A percentile compares a stretch with the other conserved stretches of the same genome.
Conservation (phyloP, 2,888 invertebrate species). For the Lasioglossum morio region DNA sequence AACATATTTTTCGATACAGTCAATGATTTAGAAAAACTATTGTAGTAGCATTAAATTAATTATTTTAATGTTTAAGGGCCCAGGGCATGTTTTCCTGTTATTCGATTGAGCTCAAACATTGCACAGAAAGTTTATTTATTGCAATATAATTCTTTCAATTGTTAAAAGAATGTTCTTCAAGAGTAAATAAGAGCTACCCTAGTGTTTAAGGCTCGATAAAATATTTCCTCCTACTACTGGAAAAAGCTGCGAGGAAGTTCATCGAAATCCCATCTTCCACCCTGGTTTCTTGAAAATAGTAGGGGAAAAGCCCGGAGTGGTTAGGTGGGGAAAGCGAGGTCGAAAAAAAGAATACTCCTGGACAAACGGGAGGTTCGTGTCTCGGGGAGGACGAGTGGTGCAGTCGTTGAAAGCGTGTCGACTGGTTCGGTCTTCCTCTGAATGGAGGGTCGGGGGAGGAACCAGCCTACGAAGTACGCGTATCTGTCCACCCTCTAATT, state of each 20-base stretch:
- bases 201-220: too few species aligned
- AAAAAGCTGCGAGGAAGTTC: background rate
- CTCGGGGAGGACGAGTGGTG: slow-evolving; percentile 54
- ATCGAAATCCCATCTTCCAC: slow-evolving; percentile 20
- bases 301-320: slow-evolving; percentile 35
- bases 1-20: too few species aligned
- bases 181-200: too few species aligned
- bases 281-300: slow-evolving; percentile 33
- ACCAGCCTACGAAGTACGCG: background rate
- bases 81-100: too few species aligned
- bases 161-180: too few species aligned
- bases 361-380: slow-evolving; percentile 58
- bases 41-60: too few species aligned
- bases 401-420: slow-evolving; percentile 77
- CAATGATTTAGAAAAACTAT: too few species aligned
- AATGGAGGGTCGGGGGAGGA: slow-evolving; percentile 30
- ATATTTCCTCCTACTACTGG: background rate
- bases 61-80: too few species aligned
- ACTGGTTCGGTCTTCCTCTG: slow-evolving; percentile 66
- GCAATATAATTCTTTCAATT: too few species aligned
- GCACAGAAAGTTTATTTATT: too few species aligned
- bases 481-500: slow-evolving; percentile 20
- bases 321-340: slow-evolving; percentile 55
- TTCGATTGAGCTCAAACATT: too few species aligned
- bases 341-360: slow-evolving; percentile 52